These are phyloP conservation scores for Drosophila incognita DNA, from an alignment of 2,888 invertebrate species.

Conservation along the genomic window DNA sequence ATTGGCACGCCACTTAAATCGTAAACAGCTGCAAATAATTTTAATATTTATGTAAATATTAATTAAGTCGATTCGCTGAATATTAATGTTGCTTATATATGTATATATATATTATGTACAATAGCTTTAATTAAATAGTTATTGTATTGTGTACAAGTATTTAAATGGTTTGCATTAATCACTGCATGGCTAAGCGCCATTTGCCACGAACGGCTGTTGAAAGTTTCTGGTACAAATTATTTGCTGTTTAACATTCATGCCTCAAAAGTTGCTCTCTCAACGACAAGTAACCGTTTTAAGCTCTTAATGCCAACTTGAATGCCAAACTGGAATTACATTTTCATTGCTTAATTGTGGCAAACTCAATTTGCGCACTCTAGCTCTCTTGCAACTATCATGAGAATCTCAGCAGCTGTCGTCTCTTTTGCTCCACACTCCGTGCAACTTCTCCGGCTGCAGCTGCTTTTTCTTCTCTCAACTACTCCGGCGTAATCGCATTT, in stretches of 20 bases:
- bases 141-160: neutral
- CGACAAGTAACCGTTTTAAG: neutral
- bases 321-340: neutral
- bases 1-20: neutral
- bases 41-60: neutral
- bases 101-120: too few species aligned
- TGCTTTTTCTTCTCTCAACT: constrained; percentile 12
- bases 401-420: constrained; percentile 38
- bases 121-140: neutral
- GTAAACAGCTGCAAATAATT: neutral
- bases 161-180: neutral
- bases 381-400: constrained; percentile 11
- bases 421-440: constrained; percentile 14
- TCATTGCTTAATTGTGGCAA: neutral
- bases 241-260: neutral
- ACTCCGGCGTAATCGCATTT: constrained; percentile 57
- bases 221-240: neutral
- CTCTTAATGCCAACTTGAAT: neutral
- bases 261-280: neutral
- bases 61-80: neutral
- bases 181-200: neutral
- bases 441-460: neutral
- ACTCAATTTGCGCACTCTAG: constrained; percentile 14
- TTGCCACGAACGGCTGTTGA: neutral
- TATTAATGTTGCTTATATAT: neutral